These are phyloP conservation scores for Littorina saxatilis DNA, from an alignment of 1,140 invertebrate genomes.

Conservation along the genomic window DNA sequence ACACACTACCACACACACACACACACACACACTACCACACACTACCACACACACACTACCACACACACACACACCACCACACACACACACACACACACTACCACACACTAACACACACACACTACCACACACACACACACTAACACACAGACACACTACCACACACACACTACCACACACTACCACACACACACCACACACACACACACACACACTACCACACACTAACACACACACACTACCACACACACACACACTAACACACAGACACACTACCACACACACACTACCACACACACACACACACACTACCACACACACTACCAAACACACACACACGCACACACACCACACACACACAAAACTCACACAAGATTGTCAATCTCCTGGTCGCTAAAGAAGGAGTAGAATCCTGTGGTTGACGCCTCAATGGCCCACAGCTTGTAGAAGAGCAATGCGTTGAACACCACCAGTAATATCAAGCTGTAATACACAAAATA, in stretches of 20 bases:
- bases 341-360: not conserved
- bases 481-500: slow-evolving; percentile 54
- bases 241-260: not conserved
- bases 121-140: too few species aligned
- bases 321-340: not conserved
- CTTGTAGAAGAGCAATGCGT: slow-evolving; percentile 87
- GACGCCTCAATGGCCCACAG: slow-evolving; percentile 82
- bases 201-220: not conserved
- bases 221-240: not conserved
- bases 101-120: too few species aligned
- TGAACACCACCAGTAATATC: slow-evolving; percentile 84
- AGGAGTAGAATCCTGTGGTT: slow-evolving; percentile 59
- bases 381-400: slow-evolving; percentile 45
- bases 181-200: not conserved
- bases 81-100: too few species aligned
- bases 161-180: too few species aligned
- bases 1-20: too few species aligned
- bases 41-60: too few species aligned
- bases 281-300: too few species aligned
- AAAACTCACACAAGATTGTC: slow-evolving; percentile 54
- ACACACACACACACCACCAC: too few species aligned
- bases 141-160: too few species aligned
- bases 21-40: too few species aligned
- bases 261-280: too few species aligned
- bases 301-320: not conserved